Evolutionary conservation across 2,113 vertebrate genomes (phyloP).

Genomic region (Sisor rabdophorus): DNA sequence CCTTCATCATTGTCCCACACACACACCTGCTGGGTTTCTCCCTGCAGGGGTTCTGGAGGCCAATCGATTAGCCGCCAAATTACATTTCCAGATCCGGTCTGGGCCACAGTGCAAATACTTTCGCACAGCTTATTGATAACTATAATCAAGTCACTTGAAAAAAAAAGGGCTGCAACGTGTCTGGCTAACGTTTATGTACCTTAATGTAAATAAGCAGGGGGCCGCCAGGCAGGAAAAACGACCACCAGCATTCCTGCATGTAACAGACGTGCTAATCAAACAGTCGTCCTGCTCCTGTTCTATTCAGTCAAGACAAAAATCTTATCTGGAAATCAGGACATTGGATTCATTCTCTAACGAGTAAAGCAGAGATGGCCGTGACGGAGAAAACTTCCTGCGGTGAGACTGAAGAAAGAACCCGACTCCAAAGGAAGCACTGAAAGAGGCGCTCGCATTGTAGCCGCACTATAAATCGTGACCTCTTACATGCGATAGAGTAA

Average conservation of each 20-base stretch:
- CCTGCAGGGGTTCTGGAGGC: slow-evolving; percentile 15
- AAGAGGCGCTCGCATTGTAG: too few species aligned
- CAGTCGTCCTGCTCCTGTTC: not conserved
- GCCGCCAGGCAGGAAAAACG: not conserved
- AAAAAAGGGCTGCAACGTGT: not conserved
- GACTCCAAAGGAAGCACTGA: not conserved
- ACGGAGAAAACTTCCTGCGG: not conserved
- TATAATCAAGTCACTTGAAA: slow-evolving; percentile 39
- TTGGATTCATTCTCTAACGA: not conserved
- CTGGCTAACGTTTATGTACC: slow-evolving; percentile 6
- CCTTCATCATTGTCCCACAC: slow-evolving; percentile 29
- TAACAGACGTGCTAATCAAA: not conserved
- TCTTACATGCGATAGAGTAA: not conserved
- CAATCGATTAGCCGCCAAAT: slow-evolving; percentile 43
- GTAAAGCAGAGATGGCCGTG: not conserved
- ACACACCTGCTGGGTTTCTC: slow-evolving; percentile 1
- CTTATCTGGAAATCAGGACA: not conserved
- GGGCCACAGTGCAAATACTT: slow-evolving; percentile 38
- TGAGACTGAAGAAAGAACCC: not conserved
- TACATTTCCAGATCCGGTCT: slow-evolving; percentile 23
- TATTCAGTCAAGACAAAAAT: too few species aligned
- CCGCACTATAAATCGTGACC: not conserved
- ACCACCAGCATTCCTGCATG: slow-evolving; percentile 10
- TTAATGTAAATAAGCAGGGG: not conserved
- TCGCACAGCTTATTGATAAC: slow-evolving; percentile 38